Evolutionary conservation across 1,140 invertebrate genomes (phyloP), one percentile per base, ranked within the genome.

Genomic region (Hycleus cichorii): DNA sequence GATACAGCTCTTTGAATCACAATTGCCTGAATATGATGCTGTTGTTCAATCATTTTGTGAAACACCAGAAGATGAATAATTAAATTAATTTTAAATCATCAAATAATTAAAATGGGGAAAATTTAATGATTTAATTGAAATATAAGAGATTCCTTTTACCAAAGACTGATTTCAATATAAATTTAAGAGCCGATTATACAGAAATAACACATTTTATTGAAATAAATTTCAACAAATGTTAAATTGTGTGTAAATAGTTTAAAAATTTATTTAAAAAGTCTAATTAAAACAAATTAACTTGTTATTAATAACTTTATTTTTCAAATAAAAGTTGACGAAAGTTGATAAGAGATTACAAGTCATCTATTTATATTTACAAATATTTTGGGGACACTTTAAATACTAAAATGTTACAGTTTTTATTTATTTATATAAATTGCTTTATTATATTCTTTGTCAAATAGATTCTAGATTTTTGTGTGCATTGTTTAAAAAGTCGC

Each of bases 11-110:
- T 91, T 88, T 69, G 89, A 92, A 74, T 83, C 80, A 2, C 83
- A 83, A 64, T 77, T 88, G 66, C 78, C 81, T 44, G 83, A 86
- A 57, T 92, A 88, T 72, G 87, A 91, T 66, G 81, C 85, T 61
- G 72, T 88, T 70, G 75, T 90, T 56, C 81, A 80, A 57, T 81
- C 82, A 25, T 69, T 88, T 24, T 85, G 81, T 72, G 73, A 78
- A 64, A 71, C 72, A 39, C 78, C 81, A 39, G 79, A 80, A 60
- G 78, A 80, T 65, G 80, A 80, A 62, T 78, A 66, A 75, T 53
- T 46, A 44, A 52, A 27, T 52, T 50, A 50, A 40, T 50, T 18
- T 52, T 25, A 52, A 27, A 26, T 52, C 18, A 9, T 40, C 27
- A 26, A 24, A 52, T 44, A 43, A 27, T 52, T 46, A 6, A 18